Evolutionary conservation across 2,797 vertebrate genomes (phyloP), one percentile per base, ranked within the genome.

Genomic region (Lycodopsis pacificus): DNA sequence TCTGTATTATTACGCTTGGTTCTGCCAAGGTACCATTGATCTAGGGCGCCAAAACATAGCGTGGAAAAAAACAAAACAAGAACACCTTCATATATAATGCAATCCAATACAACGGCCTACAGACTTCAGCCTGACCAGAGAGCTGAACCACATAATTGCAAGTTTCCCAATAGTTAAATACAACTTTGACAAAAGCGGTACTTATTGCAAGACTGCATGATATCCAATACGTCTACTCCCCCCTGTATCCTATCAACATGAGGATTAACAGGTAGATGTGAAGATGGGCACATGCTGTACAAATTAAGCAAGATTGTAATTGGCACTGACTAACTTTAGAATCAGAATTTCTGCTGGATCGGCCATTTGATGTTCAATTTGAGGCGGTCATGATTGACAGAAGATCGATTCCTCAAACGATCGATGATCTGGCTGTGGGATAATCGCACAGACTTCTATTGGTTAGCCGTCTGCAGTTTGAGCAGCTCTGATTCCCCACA

Each of bases 1-100:
- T 69, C 51, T 53, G 49, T 44, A 69, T 48, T n/a, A 46, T 48
- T 27, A 46, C 19, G 19, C 22, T 34, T 17, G 32, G 42, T 51
- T 62, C 48, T 57, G 63, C 51, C 40, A 42, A 57, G 27, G 19
- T 14, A 4, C n/a, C 25, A 82, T 9, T 77, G 32, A 69, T 68
- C 34, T 66, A 53, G 54, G 20, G 11, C 3, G 4, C 17, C 8
- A n/a, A 65, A 32, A 53, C 17, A 59, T 12, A 63, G 4, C 3
- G 1, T 44, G 20, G 30, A 57, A 27, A 44, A 51, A 58, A 49
- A 51, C 64, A 63, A 40, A 76, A 57, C 25, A 66, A 48, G 4
- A 63, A 27, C 17, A 25, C 11, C 11, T 17, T 65, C 17, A 65
- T 53, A 34, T 61, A 46, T 27, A 53, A 59, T 48, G 46, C 42